Base-by-base conservation (phyloP, 2,113 vertebrate genomes). In the Xenus cinereus region DNA sequence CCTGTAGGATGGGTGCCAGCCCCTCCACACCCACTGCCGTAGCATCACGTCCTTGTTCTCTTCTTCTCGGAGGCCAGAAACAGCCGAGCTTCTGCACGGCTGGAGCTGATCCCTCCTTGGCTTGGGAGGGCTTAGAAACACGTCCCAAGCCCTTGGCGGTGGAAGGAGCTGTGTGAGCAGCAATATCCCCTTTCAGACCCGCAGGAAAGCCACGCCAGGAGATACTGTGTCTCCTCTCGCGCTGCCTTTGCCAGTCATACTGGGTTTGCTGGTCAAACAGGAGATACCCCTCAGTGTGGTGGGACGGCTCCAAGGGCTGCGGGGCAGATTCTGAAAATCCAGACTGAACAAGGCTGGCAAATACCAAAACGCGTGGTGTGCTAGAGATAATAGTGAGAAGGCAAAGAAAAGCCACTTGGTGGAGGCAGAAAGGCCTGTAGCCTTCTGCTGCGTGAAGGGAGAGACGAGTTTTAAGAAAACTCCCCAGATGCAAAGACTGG, bases 301-400 rank as follows among this genome's bases (percentile, higher is more conserved):
- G 64, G 64, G 26, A 14, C 35, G 0, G 0, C 2, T 30, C 22
- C 67, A 32, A 3, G 63, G 37, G 7, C 28, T 1, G 32, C 0
- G 4, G 72, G 63, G 32, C 85, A 18, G 14, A 2, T 37, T 2
- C 46, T 32, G 81, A 5, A 14, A 63, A 24, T 32, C 8, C 87
- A 27, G 51, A 7, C 45, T 5, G 21, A 17, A 24, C 0, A 4
- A 21, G 33, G 71, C 20, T 22, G 46, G 46, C 46, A 46, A 46
- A 2, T 7, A 50, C 56, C 6, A 28, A 14, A 28, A 14, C 1
- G 0, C 0, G 0, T 20, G 37, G 16, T 10, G 3, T 30, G 66
- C 69, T 67, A 23, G 53, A 17, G 48, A 8, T 12, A 9, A 5
- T 9, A 24, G 75, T 10, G 19, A 46, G 3, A n/a, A 19, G 28